These are phyloP conservation scores for Muntiacus reevesi DNA, from an alignment of 2,113 vertebrate species.

Conservation along the genomic window DNA sequence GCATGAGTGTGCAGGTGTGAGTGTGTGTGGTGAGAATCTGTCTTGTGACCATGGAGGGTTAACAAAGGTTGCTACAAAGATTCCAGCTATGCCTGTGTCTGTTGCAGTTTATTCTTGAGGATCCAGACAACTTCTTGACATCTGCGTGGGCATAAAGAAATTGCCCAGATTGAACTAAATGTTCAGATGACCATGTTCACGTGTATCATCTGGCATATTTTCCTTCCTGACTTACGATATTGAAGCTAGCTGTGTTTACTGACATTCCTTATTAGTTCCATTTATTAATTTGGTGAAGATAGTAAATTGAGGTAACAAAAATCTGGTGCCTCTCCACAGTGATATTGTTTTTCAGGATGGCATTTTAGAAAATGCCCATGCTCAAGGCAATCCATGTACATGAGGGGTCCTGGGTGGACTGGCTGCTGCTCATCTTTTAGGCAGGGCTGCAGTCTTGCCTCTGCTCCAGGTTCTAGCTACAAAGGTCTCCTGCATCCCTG, in stretches of 20 bases:
- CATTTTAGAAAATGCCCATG: neutral
- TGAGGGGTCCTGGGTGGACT: neutral
- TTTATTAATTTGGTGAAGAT: neutral
- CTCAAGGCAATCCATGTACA: neutral
- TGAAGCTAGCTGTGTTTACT: neutral
- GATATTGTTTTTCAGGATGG: neutral
- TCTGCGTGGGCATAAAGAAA: neutral
- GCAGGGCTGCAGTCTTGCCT: neutral
- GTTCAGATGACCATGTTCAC: neutral
- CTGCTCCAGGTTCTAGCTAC: neutral
- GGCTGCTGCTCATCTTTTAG: accelerated
- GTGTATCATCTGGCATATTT: neutral
- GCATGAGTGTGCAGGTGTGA: neutral
- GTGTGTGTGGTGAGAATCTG: neutral
- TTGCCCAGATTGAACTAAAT: neutral
- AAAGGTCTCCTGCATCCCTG: neutral
- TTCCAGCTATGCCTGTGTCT: neutral
- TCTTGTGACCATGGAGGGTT: neutral
- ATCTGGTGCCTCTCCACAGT: neutral
- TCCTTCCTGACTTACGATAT: neutral
- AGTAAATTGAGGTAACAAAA: neutral
- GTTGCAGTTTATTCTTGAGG: neutral
- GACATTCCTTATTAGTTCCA: neutral
- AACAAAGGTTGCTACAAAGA: neutral
- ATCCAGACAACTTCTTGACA: neutral